Evolutionary conservation across 2,113 vertebrate species (phyloP).

Genomic region (Phrynocephalus versicolor): DNA sequence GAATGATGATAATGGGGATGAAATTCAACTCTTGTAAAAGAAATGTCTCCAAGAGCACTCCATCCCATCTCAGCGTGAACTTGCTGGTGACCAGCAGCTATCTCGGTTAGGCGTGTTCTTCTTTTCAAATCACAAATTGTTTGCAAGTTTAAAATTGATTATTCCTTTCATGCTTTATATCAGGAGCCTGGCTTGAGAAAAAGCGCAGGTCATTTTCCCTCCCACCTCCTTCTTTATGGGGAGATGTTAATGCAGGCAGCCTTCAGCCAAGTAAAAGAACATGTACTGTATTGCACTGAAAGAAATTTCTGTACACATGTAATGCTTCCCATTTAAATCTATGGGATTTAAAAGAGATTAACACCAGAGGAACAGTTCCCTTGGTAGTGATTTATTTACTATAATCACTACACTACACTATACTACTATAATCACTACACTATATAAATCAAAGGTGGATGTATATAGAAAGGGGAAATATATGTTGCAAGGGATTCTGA

Average conservation of each 20-base stretch:
- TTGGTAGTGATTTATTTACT: background rate
- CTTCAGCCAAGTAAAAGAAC: background rate
- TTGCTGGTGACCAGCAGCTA: background rate
- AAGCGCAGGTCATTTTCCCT: background rate
- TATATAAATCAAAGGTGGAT: too few relatives aligned
- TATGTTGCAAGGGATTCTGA: background rate
- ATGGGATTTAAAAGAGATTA: background rate
- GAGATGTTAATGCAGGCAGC: background rate
- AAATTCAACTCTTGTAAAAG: background rate
- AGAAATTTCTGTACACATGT: background rate
- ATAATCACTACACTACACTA: too few relatives aligned
- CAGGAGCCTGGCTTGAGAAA: background rate
- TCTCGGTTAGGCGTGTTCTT: background rate
- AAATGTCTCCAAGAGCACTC: background rate
- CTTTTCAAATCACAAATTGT: background rate
- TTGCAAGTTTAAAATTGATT: background rate
- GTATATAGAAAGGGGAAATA: background rate
- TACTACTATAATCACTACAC: too few relatives aligned
- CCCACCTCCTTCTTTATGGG: background rate
- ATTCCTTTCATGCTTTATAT: background rate
- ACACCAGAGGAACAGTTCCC: background rate
- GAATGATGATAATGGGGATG: background rate
- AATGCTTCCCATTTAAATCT: background rate
- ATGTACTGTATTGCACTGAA: background rate
- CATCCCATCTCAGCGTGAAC: background rate